Conservation (phyloP, 2,888 invertebrate genomes). For the Tetranychus piercei region DNA sequence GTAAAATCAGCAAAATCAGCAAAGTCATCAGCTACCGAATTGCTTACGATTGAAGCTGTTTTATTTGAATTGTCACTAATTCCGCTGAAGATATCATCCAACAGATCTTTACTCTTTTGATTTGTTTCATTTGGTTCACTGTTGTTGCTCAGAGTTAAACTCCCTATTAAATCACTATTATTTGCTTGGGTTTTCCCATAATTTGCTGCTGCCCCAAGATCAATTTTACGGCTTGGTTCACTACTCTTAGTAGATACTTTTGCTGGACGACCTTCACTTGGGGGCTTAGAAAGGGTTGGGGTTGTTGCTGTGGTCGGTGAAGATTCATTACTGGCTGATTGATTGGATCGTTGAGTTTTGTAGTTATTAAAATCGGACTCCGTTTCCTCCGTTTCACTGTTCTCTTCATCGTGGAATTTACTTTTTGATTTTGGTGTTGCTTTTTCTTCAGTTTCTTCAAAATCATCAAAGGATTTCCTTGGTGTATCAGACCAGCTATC, state of each 20-base stretch:
- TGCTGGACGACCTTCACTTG: neutral
- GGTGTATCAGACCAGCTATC: constrained; percentile 10
- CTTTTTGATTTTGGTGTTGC: neutral
- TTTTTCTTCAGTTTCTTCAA: neutral
- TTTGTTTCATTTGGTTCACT: constrained; percentile 5
- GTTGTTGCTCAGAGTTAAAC: neutral
- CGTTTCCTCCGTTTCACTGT: constrained; percentile 14
- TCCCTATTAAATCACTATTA: constrained; percentile 13
- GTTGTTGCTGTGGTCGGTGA: neutral
- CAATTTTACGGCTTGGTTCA: constrained; percentile 31
- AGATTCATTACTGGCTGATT: neutral
- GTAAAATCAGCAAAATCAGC: constrained; percentile 24
- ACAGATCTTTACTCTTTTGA: constrained; percentile 15
- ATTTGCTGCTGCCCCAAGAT: constrained; percentile 44
- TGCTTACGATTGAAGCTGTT: neutral
- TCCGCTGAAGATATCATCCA: constrained; percentile 14
- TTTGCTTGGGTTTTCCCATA: constrained; percentile 15
- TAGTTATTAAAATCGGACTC: neutral
- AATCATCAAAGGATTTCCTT: neutral
- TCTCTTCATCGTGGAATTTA: constrained; percentile 14
- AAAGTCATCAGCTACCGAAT: constrained; percentile 22
- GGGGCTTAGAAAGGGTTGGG: neutral
- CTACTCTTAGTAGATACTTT: neutral
- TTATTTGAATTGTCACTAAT: constrained; percentile 13
- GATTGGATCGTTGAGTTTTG: neutral